These are phyloP conservation scores for Circaetus cinerascens DNA, from an alignment of 2,113 vertebrate species.

Conservation along the genomic window DNA sequence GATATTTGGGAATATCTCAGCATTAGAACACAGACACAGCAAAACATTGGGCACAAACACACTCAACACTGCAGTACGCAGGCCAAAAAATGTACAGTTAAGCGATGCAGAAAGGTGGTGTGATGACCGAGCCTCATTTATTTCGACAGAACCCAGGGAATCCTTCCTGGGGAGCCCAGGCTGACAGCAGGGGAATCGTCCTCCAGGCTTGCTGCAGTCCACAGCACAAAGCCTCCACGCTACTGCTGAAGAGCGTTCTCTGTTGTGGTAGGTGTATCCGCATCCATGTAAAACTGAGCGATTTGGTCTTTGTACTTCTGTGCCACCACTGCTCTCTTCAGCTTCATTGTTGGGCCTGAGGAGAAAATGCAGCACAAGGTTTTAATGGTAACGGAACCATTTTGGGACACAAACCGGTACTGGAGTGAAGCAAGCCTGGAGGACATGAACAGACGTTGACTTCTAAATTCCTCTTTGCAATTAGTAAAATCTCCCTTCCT, in stretches of 20 bases:
- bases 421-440: not conserved
- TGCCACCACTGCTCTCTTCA: constrained; percentile 78
- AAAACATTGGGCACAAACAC: not conserved
- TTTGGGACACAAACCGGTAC: rapidly evolving
- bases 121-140: not conserved
- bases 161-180: not conserved
- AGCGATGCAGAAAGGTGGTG: not conserved
- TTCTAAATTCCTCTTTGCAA: not conserved
- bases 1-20: not conserved
- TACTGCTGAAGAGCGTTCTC: constrained; percentile 61
- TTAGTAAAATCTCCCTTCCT: not conserved
- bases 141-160: not conserved
- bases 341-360: constrained; percentile 89
- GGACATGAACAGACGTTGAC: rapidly evolving
- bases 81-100: not conserved
- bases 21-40: rapidly evolving
- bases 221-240: rapidly evolving
- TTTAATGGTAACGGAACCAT: rapidly evolving
- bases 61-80: not conserved
- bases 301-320: constrained; percentile 86
- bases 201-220: not conserved
- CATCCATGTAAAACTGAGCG: constrained; percentile 79
- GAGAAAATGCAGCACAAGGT: rapidly evolving
- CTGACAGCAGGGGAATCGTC: no score
- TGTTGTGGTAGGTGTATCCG: constrained; percentile 11